Evolutionary conservation across 2,797 vertebrate species (phyloP).

Genomic region (Poliocrania exsul): DNA sequence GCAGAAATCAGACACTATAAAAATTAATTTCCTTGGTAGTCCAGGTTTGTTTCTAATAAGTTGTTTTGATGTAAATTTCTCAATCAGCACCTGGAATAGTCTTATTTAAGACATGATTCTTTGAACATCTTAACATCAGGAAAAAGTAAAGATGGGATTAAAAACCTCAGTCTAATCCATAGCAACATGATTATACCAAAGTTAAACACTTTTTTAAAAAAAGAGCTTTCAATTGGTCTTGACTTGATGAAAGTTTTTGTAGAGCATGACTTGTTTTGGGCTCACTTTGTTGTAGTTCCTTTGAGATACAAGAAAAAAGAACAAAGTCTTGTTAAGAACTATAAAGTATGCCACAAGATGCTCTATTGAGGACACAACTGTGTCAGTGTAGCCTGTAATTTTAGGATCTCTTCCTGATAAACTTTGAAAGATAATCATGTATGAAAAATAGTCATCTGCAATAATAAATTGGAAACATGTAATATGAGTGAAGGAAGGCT

Average conservation of each 20-base stretch:
- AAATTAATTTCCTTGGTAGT: background rate
- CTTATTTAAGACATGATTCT: background rate
- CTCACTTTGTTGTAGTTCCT: background rate
- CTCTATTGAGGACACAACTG: background rate
- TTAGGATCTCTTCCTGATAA: background rate
- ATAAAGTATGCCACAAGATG: background rate
- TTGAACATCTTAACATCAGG: background rate
- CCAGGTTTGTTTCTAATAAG: background rate
- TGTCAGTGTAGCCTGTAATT: background rate
- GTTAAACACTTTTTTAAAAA: background rate
- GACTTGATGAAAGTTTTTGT: background rate
- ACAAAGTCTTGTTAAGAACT: background rate
- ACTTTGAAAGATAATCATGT: background rate
- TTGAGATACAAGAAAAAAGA: background rate
- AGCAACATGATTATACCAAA: background rate
- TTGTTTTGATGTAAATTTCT: background rate
- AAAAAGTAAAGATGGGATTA: background rate
- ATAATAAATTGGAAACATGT: background rate
- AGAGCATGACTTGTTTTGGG: background rate
- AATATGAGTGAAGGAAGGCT: background rate
- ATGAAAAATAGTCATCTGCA: background rate
- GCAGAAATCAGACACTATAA: background rate
- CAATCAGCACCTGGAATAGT: background rate
- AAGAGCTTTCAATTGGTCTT: background rate
- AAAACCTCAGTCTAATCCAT: background rate